Conservation (phyloP, 1,140 invertebrate species). For the Berghia stephanieae region DNA sequence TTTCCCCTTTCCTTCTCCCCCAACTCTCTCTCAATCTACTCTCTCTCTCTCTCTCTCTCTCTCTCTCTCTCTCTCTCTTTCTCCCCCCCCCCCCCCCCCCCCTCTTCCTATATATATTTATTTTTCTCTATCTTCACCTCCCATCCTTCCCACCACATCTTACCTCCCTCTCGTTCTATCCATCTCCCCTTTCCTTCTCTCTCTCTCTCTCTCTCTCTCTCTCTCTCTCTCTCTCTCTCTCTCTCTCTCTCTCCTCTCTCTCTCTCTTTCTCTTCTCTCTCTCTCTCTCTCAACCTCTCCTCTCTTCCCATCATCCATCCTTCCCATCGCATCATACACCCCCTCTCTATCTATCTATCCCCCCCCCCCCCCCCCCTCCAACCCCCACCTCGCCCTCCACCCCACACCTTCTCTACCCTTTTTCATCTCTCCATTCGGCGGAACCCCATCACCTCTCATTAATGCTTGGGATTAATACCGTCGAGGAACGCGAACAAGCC, state of each 20-base stretch:
- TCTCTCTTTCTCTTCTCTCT: not conserved
- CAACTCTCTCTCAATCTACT: not conserved
- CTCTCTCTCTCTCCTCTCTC: not conserved
- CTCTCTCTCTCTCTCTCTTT: not conserved
- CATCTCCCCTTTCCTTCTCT: not conserved
- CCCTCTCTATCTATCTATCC: not conserved
- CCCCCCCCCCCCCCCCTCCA: not conserved
- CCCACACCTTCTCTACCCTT: not conserved
- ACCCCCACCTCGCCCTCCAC: not conserved
- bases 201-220: not conserved
- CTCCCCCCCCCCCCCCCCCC: not conserved
- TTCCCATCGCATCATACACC: not conserved
- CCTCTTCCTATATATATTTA: not conserved
- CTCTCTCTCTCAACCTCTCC: not conserved
- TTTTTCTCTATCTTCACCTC: not conserved
- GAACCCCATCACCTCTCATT: too few species aligned
- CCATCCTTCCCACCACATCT: not conserved
- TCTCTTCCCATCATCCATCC: not conserved
- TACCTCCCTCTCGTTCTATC: not conserved
- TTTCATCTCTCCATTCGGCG: not conserved
- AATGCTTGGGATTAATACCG: too few species aligned
- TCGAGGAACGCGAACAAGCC: too few species aligned
- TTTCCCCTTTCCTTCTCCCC: not conserved
- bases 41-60: not conserved
- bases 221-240: not conserved